A percentile compares a stretch with the other conserved stretches of the same genome.
Evolutionary conservation across 2,888 invertebrate species (phyloP).

Genomic region (Pseudeuparius sepicola): DNA sequence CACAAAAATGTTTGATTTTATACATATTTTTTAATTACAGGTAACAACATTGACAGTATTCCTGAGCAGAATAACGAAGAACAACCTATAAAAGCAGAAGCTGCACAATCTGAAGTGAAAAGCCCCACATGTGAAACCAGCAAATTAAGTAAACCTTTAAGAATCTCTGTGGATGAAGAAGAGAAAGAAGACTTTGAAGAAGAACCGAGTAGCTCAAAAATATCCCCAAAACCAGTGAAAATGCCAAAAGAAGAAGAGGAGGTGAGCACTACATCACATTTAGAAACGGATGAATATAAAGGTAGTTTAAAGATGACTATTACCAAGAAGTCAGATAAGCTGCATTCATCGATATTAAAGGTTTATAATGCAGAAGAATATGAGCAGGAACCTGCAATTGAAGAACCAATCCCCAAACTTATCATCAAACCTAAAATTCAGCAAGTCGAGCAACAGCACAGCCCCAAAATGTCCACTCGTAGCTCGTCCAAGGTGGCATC

Average conservation of each 20-base stretch:
- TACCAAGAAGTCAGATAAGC: slow-evolving; percentile 36
- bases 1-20: not conserved
- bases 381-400: slow-evolving; percentile 21
- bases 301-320: slow-evolving; percentile 37
- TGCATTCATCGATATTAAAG: slow-evolving; percentile 37
- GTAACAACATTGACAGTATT: too few relatives aligned
- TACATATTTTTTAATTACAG: too few relatives aligned
- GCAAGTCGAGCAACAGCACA: slow-evolving; percentile 32
- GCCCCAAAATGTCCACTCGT: slow-evolving; percentile 40
- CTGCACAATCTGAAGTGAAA: too few relatives aligned
- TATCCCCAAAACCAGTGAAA: slow-evolving; percentile 38
- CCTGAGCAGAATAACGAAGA: too few relatives aligned
- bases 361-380: slow-evolving; percentile 33
- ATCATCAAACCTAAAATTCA: slow-evolving; percentile 31
- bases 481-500: slow-evolving; percentile 25
- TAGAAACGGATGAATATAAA: slow-evolving; percentile 26
- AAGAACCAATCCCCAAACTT: slow-evolving; percentile 32
- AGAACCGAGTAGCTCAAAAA: slow-evolving; percentile 34
- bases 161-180: slow-evolving; percentile 25
- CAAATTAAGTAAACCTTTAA: slow-evolving; percentile 17
- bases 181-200: slow-evolving; percentile 23
- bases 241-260: slow-evolving; percentile 29
- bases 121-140: too few relatives aligned
- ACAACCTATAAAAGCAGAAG: too few relatives aligned
- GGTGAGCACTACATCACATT: slow-evolving; percentile 25